Base-by-base conservation (phyloP, 2,797 vertebrate genomes). In the Galago senegalensis region DNA sequence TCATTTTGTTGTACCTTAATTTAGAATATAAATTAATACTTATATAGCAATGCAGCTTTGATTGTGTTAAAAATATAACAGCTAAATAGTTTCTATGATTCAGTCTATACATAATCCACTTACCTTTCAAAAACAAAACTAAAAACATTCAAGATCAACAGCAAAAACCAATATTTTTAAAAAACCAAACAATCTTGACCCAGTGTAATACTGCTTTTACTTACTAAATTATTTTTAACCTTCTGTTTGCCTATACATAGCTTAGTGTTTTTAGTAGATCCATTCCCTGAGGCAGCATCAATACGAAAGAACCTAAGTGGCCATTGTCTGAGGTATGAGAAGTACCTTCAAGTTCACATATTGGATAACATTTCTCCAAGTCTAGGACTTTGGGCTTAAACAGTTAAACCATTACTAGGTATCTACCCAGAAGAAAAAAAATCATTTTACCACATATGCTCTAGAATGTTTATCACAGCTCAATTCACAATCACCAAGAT, bases 1-100 rank as follows among this genome's bases (percentile, higher is more conserved):
- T 69, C 12, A 27, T 77, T 82, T 93, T 8, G 27, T 53, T 94
- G 16, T 73, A 80, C 14, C 60, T 93, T 95, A 67, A 91, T 79
- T 40, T 83, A 79, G 56, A 89, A 94, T 76, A 76, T 17, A 89
- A 91, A 92, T 85, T 58, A 63, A 86, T 73, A 84, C 60, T 82
- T 91, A 69, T 77, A 43, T 31, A 76, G 65, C 56, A 84, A 94
- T 20, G 89, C 5, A 63, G 18, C 46, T 63, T 49, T 83, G 40
- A 79, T 73, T 82, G 63, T 73, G 75, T 61, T 95, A 6, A 20
- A 94, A 88, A 65, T 67, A 12, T 72, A 92, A 88, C 2, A 93
- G 77, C 23, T 88, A 63, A 95, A 49, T 65, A 72, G n/a, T 46
- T 91, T 7, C 61, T 85, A 90, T 81, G 46, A 95, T 87, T 43